Evolutionary conservation across 2,797 vertebrate genomes (phyloP), one percentile per base, ranked within the genome.

Genomic region (Aphelocoma californica): DNA sequence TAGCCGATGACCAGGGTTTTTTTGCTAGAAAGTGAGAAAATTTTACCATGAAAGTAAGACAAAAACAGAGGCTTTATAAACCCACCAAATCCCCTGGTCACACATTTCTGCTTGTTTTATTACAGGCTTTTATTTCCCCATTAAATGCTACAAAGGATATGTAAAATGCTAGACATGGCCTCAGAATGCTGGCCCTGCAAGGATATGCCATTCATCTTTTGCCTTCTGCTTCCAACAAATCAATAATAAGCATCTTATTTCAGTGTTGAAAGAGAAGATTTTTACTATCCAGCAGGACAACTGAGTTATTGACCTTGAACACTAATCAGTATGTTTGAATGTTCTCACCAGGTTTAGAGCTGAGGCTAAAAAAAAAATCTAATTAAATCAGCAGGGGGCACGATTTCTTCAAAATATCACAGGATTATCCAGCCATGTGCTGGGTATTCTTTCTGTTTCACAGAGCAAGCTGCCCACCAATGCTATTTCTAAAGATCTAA

Each of bases 311-410:
- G 95, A 96, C 96, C 96, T 97, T 96, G 95, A 96, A 87, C 28
- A 0, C 40, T 84, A 51, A 88, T 87, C 73, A 81, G 57, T 74
- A 40, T 84, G 85, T 73, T 86, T 51, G 64, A 85, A 93, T 34
- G 45, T 60, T 90, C 74, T 60, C 82, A 58, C 64, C 61, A 65
- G 45, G 38, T 73, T 84, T 61, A 73, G 50, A 92, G 65, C 28
- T 2, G 19, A 82, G 31, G 70, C 47, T 61, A 60, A 83, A 24
- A 93, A 24, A 93, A 94, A 93, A 92, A 91, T n/a, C n/a, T 89
- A 96, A 96, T 97, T 95, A 96, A 83, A 97, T 96, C 97, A 96
- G 96, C 97, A 98, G 97, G 95, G 95, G 97, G 97, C 97, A 97
- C 42, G 34, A 82, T 97, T 97, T 97, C 97, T 96, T 96, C 95